phyloP scores from a whole-genome alignment of 2,888 invertebrate species.

The Phragmatobia fuliginosa region DNA sequence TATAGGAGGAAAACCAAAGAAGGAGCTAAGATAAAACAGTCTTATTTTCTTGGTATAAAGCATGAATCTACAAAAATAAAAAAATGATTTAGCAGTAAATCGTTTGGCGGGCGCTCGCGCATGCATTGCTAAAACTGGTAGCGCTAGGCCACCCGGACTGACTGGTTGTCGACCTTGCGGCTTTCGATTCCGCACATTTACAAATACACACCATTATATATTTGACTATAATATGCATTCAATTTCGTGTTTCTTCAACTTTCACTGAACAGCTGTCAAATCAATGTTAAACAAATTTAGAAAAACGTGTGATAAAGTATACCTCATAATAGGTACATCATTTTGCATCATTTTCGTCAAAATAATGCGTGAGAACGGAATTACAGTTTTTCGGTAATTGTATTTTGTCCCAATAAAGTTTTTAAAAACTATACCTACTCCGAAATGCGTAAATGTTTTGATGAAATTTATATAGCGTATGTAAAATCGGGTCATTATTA shows the following conservation, averaged over 20 bases:
- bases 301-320: not conserved
- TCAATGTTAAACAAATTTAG: not conserved
- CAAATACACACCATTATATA: conserved; percentile 43
- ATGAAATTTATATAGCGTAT: too few relatives aligned
- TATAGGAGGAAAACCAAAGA: not conserved
- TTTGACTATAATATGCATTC: conserved; percentile 60
- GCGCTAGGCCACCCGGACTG: conserved; percentile 54
- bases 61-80: conserved; percentile 10
- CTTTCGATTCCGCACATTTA: conserved; percentile 67
- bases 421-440: too few relatives aligned
- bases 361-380: not conserved
- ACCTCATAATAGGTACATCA: not conserved
- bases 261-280: conserved; percentile 31
- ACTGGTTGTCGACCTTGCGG: conserved; percentile 69
- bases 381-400: too few relatives aligned
- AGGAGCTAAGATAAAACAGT: not conserved
- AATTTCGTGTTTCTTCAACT: conserved; percentile 27
- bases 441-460: too few relatives aligned
- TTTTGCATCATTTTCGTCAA: not conserved
- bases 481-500: too few relatives aligned
- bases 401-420: too few relatives aligned
- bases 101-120: conserved; percentile 31
- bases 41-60: not conserved
- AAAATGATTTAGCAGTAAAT: conserved; percentile 37
- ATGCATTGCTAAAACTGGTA: conserved; percentile 41